These are phyloP conservation scores for Lochmaea capreae DNA, from an alignment of 2,888 invertebrate species.

Conservation along the genomic window DNA sequence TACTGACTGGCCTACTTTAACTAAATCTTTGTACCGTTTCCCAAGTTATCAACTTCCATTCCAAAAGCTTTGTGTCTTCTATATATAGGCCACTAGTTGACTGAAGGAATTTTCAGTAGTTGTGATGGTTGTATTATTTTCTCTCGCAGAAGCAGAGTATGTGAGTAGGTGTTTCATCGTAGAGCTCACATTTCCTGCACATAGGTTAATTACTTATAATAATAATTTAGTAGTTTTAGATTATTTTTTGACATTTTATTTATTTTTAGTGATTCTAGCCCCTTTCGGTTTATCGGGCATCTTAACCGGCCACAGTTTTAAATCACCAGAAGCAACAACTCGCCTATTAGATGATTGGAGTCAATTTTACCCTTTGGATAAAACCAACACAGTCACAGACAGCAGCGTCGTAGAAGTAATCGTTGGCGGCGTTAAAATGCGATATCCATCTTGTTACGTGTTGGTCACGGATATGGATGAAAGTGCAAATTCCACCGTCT, in stretches of 20 bases:
- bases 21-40: no score
- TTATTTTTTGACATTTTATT: conserved; percentile 11
- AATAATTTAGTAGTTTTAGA: no score
- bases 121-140: no score
- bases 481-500: conserved; percentile 62
- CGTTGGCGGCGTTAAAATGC: conserved; percentile 90
- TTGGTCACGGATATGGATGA: conserved; percentile 90
- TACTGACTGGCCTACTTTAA: no score
- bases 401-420: conserved; percentile 71
- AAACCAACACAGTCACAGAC: conserved; percentile 67
- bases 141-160: no score
- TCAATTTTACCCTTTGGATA: conserved; percentile 91
- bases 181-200: no score
- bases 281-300: conserved; percentile 95
- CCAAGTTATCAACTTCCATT: no score
- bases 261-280: conserved; percentile 85
- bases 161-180: no score
- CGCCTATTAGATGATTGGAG: conserved; percentile 94
- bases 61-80: no score
- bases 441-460: conserved; percentile 95
- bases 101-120: no score
- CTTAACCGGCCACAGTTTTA: conserved; percentile 86
- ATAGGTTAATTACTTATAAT: no score
- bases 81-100: no score
- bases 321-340: conserved; percentile 76